Evolutionary conservation across 2,797 vertebrate genomes (phyloP).

Genomic region (Simalia tracyae): DNA sequence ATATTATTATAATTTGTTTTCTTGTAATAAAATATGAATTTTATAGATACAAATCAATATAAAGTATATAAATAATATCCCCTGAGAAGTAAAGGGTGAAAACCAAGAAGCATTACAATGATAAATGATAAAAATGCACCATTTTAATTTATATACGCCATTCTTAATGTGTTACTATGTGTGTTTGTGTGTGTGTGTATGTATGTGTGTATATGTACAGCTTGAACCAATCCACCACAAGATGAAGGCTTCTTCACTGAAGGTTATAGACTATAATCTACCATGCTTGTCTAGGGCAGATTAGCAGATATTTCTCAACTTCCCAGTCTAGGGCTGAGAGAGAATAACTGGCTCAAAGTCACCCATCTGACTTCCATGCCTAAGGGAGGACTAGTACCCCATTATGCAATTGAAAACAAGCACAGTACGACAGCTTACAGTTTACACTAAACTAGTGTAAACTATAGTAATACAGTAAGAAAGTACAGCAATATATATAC

Average conservation of each 20-base stretch:
- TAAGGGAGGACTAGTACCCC: background rate
- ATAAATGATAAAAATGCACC: slow-evolving; percentile 54
- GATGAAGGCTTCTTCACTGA: background rate
- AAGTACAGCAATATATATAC: background rate
- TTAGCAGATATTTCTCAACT: background rate
- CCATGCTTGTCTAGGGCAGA: background rate
- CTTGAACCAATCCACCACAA: background rate
- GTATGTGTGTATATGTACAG: no score
- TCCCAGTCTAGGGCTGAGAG: background rate
- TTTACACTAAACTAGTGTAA: background rate
- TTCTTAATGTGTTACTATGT: background rate
- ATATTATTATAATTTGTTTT: slow-evolving; percentile 45
- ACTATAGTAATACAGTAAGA: background rate
- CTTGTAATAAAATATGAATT: slow-evolving; percentile 65
- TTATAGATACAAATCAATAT: slow-evolving; percentile 59
- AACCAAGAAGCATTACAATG: slow-evolving; percentile 45
- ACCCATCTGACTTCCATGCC: background rate
- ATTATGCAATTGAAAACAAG: slow-evolving; percentile 27
- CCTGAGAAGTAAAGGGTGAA: slow-evolving; percentile 52
- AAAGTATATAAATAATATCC: slow-evolving; percentile 49
- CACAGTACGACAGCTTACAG: slow-evolving; percentile 12
- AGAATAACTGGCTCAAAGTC: background rate
- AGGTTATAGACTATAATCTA: background rate
- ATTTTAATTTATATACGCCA: slow-evolving; percentile 48
- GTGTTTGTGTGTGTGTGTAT: background rate